A percentile compares a stretch with the other conserved stretches of the same genome.
Evolutionary conservation across 2,888 invertebrate genomes (phyloP).

Genomic region (Crossocerus cetratus): DNA sequence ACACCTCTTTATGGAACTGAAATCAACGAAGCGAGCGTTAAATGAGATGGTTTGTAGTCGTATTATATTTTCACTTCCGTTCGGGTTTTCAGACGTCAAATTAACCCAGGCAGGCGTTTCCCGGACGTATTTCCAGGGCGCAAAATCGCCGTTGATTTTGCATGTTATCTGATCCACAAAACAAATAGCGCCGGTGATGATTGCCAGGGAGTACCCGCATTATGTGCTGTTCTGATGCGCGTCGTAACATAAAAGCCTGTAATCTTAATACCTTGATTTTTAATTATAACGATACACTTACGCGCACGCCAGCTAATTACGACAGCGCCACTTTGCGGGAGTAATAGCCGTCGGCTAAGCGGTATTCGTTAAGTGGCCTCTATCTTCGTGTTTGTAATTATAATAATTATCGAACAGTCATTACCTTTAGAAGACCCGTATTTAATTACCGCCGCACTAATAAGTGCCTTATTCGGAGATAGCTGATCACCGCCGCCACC

Average conservation of each 20-base stretch:
- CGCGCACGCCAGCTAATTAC: constrained; percentile 66
- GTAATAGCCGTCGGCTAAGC: neutral
- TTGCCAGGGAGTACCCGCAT: constrained; percentile 4
- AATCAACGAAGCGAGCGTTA: no score
- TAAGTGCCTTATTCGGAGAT: no score
- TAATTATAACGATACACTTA: constrained; percentile 69
- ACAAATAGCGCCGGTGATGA: neutral
- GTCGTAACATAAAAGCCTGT: constrained; percentile 55
- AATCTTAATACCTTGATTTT: constrained; percentile 67
- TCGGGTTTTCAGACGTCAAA: neutral
- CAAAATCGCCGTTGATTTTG: neutral
- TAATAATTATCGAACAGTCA: no score
- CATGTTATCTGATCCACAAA: neutral
- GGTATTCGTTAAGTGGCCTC: no score
- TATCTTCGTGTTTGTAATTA: no score
- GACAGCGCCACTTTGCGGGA: constrained; percentile 26
- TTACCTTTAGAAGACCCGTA: no score
- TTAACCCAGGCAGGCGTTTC: neutral
- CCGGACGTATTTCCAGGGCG: neutral
- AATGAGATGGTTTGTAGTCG: no score
- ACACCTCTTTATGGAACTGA: neutral
- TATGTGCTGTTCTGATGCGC: constrained; percentile 19
- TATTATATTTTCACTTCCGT: neutral
- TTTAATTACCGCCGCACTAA: no score
- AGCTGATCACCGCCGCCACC: no score